Percentiles rank a stretch among this genome's conserved stretches.
These are phyloP conservation scores for Psilopogon haemacephalus DNA, from an alignment of 2,113 vertebrate genomes.

Conservation along the genomic window DNA sequence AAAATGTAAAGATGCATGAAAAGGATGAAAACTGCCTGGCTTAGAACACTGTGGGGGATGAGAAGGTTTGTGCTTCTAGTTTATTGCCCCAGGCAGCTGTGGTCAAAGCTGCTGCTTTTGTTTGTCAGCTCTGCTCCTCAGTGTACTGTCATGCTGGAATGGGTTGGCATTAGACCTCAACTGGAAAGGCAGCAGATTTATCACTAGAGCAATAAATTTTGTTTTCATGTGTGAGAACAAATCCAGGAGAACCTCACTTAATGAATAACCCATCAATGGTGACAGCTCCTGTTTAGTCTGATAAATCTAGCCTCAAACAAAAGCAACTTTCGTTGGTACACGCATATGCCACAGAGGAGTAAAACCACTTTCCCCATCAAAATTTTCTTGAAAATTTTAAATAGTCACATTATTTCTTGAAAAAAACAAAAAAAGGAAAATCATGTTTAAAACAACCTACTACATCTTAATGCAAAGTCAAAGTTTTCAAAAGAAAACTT, in stretches of 20 bases:
- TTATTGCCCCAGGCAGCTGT: neutral
- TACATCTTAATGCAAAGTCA: neutral
- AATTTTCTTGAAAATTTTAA: too few species aligned
- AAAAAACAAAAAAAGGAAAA: neutral
- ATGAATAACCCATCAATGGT: neutral
- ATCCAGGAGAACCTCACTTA: conserved; percentile 8
- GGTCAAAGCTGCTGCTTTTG: neutral
- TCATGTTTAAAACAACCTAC: accelerated
- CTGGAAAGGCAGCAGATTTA: neutral
- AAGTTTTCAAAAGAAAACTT: neutral
- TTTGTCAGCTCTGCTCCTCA: neutral
- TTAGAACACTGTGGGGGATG: neutral
- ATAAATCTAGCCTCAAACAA: conserved; percentile 16
- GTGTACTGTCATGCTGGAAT: neutral
- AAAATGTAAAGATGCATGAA: neutral
- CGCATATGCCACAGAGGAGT: neutral
- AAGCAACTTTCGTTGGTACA: neutral
- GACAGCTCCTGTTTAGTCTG: neutral
- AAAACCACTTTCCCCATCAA: neutral
- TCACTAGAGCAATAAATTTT: neutral
- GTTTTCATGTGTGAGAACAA: neutral
- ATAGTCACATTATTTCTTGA: neutral
- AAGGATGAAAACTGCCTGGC: neutral
- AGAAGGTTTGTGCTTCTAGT: neutral
- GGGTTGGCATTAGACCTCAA: neutral